These are phyloP conservation scores for Saimiri boliviensis DNA, from an alignment of 2,113 vertebrate genomes.

Conservation along the genomic window DNA sequence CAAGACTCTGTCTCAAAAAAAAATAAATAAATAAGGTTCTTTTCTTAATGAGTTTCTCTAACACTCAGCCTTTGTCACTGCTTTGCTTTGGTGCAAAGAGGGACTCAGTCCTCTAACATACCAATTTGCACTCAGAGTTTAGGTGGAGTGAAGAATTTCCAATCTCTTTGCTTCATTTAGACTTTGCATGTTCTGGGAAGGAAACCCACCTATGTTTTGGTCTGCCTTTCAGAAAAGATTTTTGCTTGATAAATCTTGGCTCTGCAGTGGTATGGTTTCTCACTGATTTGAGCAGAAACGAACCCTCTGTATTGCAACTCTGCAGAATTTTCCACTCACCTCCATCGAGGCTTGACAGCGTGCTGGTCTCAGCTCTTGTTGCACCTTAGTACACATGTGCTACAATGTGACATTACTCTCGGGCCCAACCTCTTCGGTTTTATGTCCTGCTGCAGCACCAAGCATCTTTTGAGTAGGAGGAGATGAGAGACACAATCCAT, in stretches of 20 bases:
- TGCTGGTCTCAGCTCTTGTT: neutral
- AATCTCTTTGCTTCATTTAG: neutral
- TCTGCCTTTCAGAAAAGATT: slow-evolving; percentile 41
- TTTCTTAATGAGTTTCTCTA: neutral
- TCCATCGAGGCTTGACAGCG: neutral
- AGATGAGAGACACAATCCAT: slow-evolving; percentile 39
- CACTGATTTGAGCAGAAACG: neutral
- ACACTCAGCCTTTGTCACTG: neutral
- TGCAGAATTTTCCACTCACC: neutral
- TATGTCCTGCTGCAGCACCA: neutral
- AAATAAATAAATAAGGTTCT: neutral
- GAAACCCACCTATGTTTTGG: neutral
- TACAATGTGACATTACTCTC: neutral
- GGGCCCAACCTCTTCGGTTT: neutral
- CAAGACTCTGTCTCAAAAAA: too few species aligned
- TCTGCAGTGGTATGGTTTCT: neutral
- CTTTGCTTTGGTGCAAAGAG: neutral
- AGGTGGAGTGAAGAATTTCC: neutral
- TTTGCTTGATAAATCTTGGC: neutral
- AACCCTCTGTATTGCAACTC: neutral
- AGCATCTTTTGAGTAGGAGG: slow-evolving; percentile 35
- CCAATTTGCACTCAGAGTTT: neutral
- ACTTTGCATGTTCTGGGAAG: neutral
- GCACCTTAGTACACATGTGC: neutral
- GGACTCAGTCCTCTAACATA: neutral